phyloP scores from a whole-genome alignment of 2,113 vertebrate genomes.

The Rostratula benghalensis region DNA sequence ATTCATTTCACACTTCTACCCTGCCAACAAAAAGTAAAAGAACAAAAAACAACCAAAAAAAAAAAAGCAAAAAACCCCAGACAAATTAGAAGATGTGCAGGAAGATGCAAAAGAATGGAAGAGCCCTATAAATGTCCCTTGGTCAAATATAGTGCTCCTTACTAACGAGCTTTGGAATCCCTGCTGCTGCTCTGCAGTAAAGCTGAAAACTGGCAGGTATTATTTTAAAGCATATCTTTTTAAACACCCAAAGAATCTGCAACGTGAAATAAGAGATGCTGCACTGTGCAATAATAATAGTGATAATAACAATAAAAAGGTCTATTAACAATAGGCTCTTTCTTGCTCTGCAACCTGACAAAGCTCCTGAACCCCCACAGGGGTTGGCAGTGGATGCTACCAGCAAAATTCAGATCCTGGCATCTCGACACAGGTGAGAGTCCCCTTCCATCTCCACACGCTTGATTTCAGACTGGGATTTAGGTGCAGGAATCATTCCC shows the following conservation, averaged over 20 bases:
- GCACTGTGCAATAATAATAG: background rate
- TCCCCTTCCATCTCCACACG: background rate
- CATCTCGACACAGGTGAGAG: background rate
- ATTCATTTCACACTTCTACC: conserved; percentile 2
- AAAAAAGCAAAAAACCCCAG: background rate
- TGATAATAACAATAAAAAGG: too few species aligned
- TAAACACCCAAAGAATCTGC: background rate
- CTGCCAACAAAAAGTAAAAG: background rate
- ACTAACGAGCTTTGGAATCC: conserved; percentile 19
- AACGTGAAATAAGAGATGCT: background rate
- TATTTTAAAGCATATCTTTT: background rate
- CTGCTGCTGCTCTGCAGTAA: conserved; percentile 2
- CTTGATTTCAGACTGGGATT: background rate
- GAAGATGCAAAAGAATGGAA: conserved; percentile 8
- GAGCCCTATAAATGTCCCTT: conserved; percentile 13
- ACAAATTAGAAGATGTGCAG: background rate
- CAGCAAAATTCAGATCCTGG: background rate
- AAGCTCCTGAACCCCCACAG: background rate
- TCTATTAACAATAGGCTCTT: background rate
- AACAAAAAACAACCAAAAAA: background rate
- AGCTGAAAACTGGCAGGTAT: conserved; percentile 25
- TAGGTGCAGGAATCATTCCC: background rate
- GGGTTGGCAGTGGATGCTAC: background rate
- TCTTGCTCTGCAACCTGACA: background rate
- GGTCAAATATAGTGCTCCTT: background rate